Percentiles rank a stretch among this genome's conserved stretches.
Conservation (phyloP, 2,113 vertebrate species). For the Indicator indicator region DNA sequence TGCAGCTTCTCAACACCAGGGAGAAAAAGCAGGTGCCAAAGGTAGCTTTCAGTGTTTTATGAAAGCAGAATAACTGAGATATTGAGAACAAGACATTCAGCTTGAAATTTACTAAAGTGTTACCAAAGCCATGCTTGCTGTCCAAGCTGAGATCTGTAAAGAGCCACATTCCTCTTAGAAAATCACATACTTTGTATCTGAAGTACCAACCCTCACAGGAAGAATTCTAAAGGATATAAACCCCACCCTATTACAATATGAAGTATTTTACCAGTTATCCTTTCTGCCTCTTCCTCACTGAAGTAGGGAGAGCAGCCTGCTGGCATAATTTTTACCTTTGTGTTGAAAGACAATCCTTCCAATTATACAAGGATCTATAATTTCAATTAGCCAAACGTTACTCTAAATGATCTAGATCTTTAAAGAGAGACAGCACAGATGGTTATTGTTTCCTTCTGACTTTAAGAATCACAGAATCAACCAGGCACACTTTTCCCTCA, state of each 20-base stretch:
- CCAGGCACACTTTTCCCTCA: background rate
- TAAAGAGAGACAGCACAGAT: background rate
- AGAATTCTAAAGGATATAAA: background rate
- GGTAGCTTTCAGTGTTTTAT: background rate
- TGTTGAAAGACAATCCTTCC: background rate
- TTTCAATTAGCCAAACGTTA: background rate
- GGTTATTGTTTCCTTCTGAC: background rate
- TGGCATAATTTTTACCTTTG: background rate
- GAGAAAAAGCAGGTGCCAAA: background rate
- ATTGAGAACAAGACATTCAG: background rate
- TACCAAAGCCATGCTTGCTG: background rate
- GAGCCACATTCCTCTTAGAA: background rate
- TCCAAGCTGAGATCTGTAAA: background rate
- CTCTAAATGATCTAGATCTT: background rate
- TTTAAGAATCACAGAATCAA: background rate
- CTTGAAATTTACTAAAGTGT: background rate
- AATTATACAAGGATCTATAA: background rate
- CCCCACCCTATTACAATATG: fast-evolving
- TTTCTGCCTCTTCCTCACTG: background rate
- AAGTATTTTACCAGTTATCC: background rate
- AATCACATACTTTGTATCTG: background rate
- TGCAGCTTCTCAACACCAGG: background rate
- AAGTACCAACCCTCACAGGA: background rate
- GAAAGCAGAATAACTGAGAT: background rate
- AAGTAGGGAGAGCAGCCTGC: background rate